Conservation (phyloP, 1,140 invertebrate genomes). For the Trachelipus rathkii region DNA sequence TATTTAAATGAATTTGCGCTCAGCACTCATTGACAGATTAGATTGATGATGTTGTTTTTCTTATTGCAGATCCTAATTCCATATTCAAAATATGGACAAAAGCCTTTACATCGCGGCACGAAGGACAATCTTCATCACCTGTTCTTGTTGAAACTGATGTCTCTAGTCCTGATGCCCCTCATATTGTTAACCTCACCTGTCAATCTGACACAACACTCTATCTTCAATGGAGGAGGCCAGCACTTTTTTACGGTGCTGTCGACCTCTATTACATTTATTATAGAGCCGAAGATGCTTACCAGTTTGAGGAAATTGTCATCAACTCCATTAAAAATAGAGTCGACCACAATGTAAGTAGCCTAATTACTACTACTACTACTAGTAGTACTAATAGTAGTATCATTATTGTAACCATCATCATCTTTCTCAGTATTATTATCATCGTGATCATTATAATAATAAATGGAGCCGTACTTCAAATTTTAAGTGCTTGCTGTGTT, state of each 20-base stretch:
- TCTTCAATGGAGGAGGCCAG: constrained; percentile 62
- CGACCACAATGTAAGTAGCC: constrained; percentile 41
- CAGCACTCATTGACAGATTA: too few species aligned
- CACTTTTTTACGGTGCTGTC: constrained; percentile 52
- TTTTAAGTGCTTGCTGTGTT: too few species aligned
- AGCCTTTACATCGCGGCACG: constrained; percentile 67
- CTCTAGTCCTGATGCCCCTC: constrained; percentile 69
- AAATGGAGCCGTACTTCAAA: too few species aligned
- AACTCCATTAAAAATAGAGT: constrained; percentile 40
- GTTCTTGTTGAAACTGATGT: constrained; percentile 74
- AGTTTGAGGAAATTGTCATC: constrained; percentile 41
- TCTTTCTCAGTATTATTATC: too few species aligned
- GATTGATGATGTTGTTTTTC: neutral
- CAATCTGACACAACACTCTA: constrained; percentile 68
- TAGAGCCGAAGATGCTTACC: constrained; percentile 33
- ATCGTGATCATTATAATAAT: too few species aligned
- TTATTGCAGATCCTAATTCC: constrained; percentile 67
- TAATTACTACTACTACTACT: too few species aligned
- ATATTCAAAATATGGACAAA: constrained; percentile 82
- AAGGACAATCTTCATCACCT: constrained; percentile 67
- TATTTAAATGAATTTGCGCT: too few species aligned
- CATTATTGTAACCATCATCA: too few species aligned
- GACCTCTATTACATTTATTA: constrained; percentile 46
- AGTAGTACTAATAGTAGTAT: too few species aligned
- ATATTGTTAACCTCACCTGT: constrained; percentile 76